Evolutionary conservation across 2,888 invertebrate species (phyloP).

Genomic region (Rhynchonema sp.): DNA sequence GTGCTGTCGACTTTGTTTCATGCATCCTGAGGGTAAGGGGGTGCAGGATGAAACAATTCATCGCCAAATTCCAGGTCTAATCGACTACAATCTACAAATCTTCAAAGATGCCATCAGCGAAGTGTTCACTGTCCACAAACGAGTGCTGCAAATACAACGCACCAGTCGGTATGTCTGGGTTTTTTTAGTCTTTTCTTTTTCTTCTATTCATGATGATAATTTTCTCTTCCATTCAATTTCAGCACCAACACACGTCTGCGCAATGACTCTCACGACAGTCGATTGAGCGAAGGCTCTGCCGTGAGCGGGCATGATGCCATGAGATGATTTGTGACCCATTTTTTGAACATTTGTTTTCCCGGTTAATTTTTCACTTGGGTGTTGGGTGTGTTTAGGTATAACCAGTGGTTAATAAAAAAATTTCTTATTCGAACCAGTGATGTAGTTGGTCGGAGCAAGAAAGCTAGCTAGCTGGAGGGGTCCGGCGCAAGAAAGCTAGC

Average conservation of each 20-base stretch:
- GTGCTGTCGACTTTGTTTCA: neutral
- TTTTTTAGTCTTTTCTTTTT: neutral
- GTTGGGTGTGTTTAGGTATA: no score
- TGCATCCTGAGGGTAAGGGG: neutral
- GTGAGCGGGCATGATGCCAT: no score
- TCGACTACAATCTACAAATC: constrained; percentile 93
- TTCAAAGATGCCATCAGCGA: constrained; percentile 89
- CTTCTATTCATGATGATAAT: no score
- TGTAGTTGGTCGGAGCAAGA: no score
- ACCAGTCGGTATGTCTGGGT: neutral
- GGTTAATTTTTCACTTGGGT: no score
- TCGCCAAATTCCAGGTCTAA: constrained; percentile 71
- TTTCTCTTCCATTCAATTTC: neutral
- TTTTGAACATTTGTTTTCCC: no score
- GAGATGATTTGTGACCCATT: no score
- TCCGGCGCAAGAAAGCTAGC: no score
- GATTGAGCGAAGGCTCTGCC: neutral
- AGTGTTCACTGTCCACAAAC: constrained; percentile 50
- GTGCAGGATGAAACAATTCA: no score
- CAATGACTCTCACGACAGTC: neutral
- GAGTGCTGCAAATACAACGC: neutral
- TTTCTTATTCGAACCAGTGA: no score
- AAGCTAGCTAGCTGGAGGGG: no score
- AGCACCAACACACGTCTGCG: neutral
- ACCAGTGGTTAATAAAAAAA: no score